phyloP scores from a whole-genome alignment of 2,888 invertebrate genomes.

The Thumatha senex region DNA sequence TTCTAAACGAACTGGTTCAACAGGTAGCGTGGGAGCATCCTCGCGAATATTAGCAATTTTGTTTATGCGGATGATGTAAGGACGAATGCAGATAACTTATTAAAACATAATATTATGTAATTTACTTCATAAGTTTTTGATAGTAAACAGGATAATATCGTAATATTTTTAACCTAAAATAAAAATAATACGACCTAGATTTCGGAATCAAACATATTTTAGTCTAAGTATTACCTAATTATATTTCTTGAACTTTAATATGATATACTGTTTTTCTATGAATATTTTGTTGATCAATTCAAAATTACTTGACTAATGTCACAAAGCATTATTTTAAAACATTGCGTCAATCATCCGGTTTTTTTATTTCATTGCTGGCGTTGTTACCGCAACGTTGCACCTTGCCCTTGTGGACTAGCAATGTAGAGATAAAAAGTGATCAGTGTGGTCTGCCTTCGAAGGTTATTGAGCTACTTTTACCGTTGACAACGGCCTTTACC shows the following conservation, averaged over 20 bases:
- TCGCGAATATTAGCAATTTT: not conserved
- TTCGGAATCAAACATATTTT: too few relatives aligned
- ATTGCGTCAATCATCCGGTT: constrained; percentile 5
- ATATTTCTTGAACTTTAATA: too few relatives aligned
- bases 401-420: constrained; percentile 12
- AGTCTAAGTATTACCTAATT: too few relatives aligned
- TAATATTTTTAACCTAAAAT: too few relatives aligned
- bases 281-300: too few relatives aligned
- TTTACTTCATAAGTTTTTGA: too few relatives aligned
- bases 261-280: too few relatives aligned
- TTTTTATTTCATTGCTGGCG: constrained; percentile 11
- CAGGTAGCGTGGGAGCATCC: not conserved
- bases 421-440: constrained; percentile 21
- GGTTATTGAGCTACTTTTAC: constrained; percentile 23
- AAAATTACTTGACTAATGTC: not conserved
- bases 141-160: too few relatives aligned
- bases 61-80: too few relatives aligned
- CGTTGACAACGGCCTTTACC: constrained; percentile 20
- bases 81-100: too few relatives aligned
- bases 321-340: not conserved
- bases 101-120: too few relatives aligned
- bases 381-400: not conserved
- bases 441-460: constrained; percentile 6
- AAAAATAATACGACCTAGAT: too few relatives aligned
- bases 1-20: not conserved